These are phyloP conservation scores for Tokudaia tokunoshimensis DNA, from an alignment of 2,797 vertebrate genomes.

Conservation along the genomic window DNA sequence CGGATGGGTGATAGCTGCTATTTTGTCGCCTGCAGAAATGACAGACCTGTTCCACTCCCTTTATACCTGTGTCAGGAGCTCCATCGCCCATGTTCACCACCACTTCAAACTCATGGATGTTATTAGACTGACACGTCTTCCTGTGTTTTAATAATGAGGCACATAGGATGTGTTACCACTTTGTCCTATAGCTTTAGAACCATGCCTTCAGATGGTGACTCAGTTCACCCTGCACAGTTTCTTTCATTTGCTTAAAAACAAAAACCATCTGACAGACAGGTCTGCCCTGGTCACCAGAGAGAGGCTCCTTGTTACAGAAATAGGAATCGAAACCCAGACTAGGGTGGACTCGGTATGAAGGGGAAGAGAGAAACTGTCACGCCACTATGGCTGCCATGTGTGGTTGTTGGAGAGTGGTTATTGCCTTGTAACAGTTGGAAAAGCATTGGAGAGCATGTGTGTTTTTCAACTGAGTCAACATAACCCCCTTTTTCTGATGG, in stretches of 20 bases:
- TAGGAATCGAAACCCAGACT: constrained; percentile 34
- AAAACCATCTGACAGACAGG: not conserved
- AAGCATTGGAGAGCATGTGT: not conserved
- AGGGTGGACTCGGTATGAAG: not conserved
- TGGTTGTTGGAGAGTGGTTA: not conserved
- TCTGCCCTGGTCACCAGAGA: not conserved
- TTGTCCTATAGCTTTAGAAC: not conserved
- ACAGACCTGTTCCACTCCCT: not conserved
- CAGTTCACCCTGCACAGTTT: not conserved
- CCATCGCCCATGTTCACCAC: not conserved
- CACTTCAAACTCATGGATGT: not conserved
- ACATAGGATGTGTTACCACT: fast-evolving
- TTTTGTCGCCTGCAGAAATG: not conserved
- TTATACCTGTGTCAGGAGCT: fast-evolving
- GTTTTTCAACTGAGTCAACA: not conserved
- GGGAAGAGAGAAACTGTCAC: not conserved
- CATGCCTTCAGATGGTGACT: not conserved
- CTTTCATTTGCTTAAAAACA: not conserved
- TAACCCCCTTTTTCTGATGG: not conserved
- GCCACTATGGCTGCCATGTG: fast-evolving
- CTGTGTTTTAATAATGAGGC: not conserved
- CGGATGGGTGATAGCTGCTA: fast-evolving
- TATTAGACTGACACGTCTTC: not conserved
- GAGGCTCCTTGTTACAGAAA: not conserved
- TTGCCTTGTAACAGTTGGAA: not conserved